phyloP scores from a whole-genome alignment of 2,113 vertebrate species.

The Cochlearius cochlearius region DNA sequence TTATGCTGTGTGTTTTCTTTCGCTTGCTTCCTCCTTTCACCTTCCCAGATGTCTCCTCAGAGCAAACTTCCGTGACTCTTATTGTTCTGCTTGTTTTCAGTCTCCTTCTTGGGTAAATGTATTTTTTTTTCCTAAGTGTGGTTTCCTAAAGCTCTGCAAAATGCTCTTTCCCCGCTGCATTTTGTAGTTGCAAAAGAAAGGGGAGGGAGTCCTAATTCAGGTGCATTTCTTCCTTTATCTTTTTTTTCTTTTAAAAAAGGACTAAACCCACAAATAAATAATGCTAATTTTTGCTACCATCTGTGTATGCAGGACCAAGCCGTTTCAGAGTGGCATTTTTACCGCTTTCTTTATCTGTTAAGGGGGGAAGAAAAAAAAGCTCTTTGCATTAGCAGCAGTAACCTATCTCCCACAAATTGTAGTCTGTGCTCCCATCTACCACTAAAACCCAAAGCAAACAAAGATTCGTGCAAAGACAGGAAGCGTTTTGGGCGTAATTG shows the following conservation, averaged over 20 bases:
- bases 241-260: neutral
- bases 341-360: neutral
- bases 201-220: neutral
- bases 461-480: neutral
- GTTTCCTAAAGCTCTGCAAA: neutral
- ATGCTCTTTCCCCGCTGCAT: neutral
- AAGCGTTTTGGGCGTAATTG: conserved; percentile 8
- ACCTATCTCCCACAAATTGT: neutral
- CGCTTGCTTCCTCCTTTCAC: conserved; percentile 7
- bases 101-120: neutral
- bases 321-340: neutral
- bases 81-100: conserved; percentile 42
- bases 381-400: neutral
- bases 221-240: neutral
- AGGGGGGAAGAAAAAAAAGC: neutral
- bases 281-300: neutral
- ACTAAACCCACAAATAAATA: neutral
- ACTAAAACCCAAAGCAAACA: conserved; percentile 22
- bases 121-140: neutral
- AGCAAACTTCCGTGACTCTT: conserved; percentile 21
- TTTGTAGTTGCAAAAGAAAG: neutral
- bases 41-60: conserved; percentile 32
- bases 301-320: neutral
- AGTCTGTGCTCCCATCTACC: neutral
- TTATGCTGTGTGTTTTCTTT: neutral